Evolutionary conservation across 2,888 invertebrate species (phyloP).

Genomic region (Leucoma salicis): DNA sequence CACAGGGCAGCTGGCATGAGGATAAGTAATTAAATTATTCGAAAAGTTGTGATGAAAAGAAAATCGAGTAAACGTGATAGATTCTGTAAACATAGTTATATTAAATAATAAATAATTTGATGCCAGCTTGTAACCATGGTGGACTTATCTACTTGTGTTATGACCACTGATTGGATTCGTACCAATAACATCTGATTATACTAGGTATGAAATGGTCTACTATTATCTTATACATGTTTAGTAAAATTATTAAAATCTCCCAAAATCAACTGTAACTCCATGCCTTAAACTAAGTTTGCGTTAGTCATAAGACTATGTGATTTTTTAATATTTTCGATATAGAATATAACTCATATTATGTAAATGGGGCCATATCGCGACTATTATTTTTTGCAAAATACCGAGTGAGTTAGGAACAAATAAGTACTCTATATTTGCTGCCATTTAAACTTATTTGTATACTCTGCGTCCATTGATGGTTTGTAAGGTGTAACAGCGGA

Average conservation of each 20-base stretch:
- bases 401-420: not conserved
- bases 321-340: slow-evolving; percentile 30
- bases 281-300: slow-evolving; percentile 18
- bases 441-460: not conserved
- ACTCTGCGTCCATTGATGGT: not conserved
- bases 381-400: not conserved
- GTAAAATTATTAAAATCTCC: not conserved
- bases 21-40: too few relatives aligned
- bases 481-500: not conserved
- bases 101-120: too few relatives aligned
- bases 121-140: too few relatives aligned
- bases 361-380: slow-evolving; percentile 39
- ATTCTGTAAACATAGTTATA: too few relatives aligned
- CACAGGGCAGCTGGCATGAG: too few relatives aligned
- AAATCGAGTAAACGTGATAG: too few relatives aligned
- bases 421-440: not conserved
- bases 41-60: too few relatives aligned
- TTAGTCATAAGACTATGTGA: slow-evolving; percentile 30
- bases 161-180: too few relatives aligned
- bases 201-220: too few relatives aligned
- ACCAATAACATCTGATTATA: too few relatives aligned
- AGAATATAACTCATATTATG: slow-evolving; percentile 18
- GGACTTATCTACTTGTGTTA: too few relatives aligned
- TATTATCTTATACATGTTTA: not conserved
- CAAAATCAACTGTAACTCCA: slow-evolving; percentile 12